Conservation (phyloP, 2,113 vertebrate species). For the Alouatta palliata region DNA sequence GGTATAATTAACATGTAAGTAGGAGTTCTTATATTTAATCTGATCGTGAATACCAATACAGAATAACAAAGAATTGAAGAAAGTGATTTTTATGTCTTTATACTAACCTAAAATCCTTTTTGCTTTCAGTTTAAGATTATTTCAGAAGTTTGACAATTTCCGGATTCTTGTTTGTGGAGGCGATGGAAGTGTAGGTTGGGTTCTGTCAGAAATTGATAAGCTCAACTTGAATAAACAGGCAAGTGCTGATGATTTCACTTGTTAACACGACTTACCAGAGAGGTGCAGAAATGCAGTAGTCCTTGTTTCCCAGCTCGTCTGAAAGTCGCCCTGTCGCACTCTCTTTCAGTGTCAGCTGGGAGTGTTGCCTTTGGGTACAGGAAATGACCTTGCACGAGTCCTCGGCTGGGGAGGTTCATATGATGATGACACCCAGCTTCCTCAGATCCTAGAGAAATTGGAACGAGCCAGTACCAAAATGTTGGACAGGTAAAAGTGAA, state of each 20-base stretch:
- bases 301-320: neutral
- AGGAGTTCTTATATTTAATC: conserved; percentile 37
- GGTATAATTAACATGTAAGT: conserved; percentile 44
- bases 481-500: conserved; percentile 92
- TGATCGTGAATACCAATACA: conserved; percentile 14
- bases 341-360: conserved; percentile 94
- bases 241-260: conserved; percentile 74
- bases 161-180: conserved; percentile 98
- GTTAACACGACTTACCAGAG: neutral
- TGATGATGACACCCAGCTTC: conserved; percentile 97
- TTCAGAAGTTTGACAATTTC: conserved; percentile 99
- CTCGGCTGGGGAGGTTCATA: conserved; percentile 97
- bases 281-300: neutral
- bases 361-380: conserved; percentile 95
- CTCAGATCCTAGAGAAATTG: conserved; percentile 97
- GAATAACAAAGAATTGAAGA: neutral
- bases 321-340: conserved; percentile 51
- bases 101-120: conserved; percentile 65
- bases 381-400: conserved; percentile 97
- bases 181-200: conserved; percentile 98
- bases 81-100: conserved; percentile 2
- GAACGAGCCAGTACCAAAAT: conserved; percentile 99
- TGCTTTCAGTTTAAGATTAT: conserved; percentile 92
- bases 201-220: conserved; percentile 98
- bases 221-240: conserved; percentile 98